Conservation (phyloP, 2,113 vertebrate genomes). For the Grantiella picta region DNA sequence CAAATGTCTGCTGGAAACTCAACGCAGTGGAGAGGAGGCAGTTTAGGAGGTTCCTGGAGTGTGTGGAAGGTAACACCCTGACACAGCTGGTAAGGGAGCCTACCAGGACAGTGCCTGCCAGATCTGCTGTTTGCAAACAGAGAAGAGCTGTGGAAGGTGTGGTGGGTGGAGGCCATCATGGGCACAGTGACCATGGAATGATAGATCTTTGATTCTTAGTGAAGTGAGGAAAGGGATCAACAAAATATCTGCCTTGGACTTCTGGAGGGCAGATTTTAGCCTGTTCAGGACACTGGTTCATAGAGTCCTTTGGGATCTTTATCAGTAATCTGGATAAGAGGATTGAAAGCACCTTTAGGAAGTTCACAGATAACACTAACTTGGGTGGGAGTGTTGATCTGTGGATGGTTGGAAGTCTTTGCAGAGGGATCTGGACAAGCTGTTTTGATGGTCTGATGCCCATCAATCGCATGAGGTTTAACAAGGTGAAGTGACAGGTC, state of each 20-base stretch:
- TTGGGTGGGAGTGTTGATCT: not conserved
- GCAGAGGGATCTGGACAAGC: not conserved
- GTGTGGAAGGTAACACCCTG: too few species aligned
- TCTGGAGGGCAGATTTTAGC: not conserved
- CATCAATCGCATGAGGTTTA: not conserved
- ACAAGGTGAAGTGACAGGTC: not conserved
- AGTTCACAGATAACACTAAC: not conserved
- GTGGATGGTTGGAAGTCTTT: not conserved
- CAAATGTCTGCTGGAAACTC: not conserved
- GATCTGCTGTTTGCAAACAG: too few species aligned
- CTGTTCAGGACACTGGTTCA: not conserved
- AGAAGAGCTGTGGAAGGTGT: too few species aligned
- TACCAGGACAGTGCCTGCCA: too few species aligned
- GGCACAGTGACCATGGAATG: not conserved
- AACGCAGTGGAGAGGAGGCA: not conserved
- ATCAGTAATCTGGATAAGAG: not conserved
- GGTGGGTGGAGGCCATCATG: too few species aligned
- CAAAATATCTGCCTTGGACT: not conserved
- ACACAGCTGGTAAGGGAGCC: too few species aligned
- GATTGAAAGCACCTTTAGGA: not conserved
- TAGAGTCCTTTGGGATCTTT: not conserved
- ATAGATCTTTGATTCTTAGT: not conserved
- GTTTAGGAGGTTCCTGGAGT: too few species aligned
- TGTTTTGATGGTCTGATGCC: not conserved
- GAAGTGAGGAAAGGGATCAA: not conserved